Percentiles rank a stretch among this genome's conserved stretches.
Evolutionary conservation across 2,113 vertebrate genomes (phyloP).

Genomic region (Acinonyx jubatus): DNA sequence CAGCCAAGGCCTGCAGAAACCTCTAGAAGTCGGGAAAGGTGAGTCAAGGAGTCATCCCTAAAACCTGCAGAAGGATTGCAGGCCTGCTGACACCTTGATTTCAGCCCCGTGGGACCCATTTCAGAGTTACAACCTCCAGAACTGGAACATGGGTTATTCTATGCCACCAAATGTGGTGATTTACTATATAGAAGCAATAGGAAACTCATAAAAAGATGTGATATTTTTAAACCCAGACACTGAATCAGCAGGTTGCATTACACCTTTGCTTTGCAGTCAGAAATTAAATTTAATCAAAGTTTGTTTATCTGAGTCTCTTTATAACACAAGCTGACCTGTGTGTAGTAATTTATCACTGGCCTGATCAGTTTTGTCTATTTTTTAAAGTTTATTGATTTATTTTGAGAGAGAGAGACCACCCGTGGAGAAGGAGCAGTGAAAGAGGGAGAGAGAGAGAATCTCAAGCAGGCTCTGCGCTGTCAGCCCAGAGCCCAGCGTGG

Average conservation of each 20-base stretch:
- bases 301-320: background rate
- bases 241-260: background rate
- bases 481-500: too few species aligned
- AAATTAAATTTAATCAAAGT: background rate
- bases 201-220: background rate
- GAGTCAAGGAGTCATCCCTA: background rate
- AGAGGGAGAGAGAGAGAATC: too few species aligned
- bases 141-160: background rate
- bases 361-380: background rate
- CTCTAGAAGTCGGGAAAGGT: background rate
- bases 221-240: background rate
- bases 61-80: background rate
- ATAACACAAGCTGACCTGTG: background rate
- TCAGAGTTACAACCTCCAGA: background rate
- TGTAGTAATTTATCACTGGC: background rate
- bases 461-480: too few species aligned
- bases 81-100: background rate
- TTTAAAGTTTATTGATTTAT: too few species aligned
- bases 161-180: background rate
- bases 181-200: background rate
- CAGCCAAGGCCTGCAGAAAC: background rate
- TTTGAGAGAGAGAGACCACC: too few species aligned
- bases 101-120: background rate
- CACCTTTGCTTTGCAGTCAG: background rate
- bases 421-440: too few species aligned